Evolutionary conservation across 1,140 invertebrate genomes (phyloP), one percentile per base, ranked within the genome.

Genomic region (Riptortus pedestris): DNA sequence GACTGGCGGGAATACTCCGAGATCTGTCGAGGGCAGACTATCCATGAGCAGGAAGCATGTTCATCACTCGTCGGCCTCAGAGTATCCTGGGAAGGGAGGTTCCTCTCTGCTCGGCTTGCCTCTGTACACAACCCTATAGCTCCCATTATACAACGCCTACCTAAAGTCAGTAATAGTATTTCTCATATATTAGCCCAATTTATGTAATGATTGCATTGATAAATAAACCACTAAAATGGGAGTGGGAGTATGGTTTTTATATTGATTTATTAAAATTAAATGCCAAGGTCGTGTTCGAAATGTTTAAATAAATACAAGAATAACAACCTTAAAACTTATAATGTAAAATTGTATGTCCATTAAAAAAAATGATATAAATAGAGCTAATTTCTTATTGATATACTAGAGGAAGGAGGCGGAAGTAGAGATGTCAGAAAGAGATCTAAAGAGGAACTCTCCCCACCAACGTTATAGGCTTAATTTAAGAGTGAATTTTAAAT

Each of bases 11-110:
- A 55, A 26, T 55, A 24, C 11, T 24, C 20, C 24, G 26, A 55
- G 14, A 26, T 55, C 14, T 55, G 51, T 14, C 22, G 14, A 9
- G 51, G 51, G 2, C 22, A 26, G 3, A 2, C 14, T 14, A 55
- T 55, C 14, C 20, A 20, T 5, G 80, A 84, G 0, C 86, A 89
- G 72, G 74, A 85, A 0, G 80, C 81, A 52, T 90, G 87, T 68
- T 77, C 82, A 0, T 77, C 85, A 43, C 71, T 89, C 1, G 81
- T 85, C 61, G 81, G 85, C 12, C 73, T 82, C 27, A 73, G 77
- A 1, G 76, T 89, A 3, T 78, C 80, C 38, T 89, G 87, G 87
- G 81, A 87, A 67, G 87, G 87, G 31, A 85, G 83, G 68, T 79
- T 89, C 0, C 79, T 79, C 2, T 82, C 85, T 58, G 80, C 87